phyloP scores from a whole-genome alignment of 53 echinoderm and acorn worm genomes.

The Henricia sp. region DNA sequence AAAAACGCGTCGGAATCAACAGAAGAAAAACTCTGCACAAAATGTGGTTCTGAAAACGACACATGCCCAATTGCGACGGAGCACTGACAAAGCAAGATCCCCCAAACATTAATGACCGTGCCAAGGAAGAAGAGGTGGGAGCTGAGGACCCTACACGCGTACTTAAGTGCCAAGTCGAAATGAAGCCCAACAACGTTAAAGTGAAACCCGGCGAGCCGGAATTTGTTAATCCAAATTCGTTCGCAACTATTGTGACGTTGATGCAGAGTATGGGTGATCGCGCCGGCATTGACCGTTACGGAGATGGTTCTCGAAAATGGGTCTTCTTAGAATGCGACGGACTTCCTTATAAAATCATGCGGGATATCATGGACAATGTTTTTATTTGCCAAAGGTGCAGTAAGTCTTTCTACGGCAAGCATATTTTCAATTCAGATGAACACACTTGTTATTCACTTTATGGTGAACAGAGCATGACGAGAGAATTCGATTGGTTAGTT shows the following conservation, averaged over 20 bases:
- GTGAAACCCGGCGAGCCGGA: slow-evolving; percentile 34
- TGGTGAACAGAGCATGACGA: neutral
- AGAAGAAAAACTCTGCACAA: slow-evolving; percentile 7
- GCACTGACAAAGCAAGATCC: neutral
- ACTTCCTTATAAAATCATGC: slow-evolving; percentile 47
- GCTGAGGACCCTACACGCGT: neutral
- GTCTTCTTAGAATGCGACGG: slow-evolving; percentile 51
- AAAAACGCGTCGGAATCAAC: neutral
- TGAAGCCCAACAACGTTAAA: neutral
- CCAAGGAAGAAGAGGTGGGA: slow-evolving; percentile 1
- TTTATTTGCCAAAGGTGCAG: slow-evolving; percentile 45
- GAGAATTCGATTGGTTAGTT: slow-evolving; percentile 66
- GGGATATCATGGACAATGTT: slow-evolving; percentile 32
- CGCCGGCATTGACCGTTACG: slow-evolving; percentile 1
- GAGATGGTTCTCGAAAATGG: slow-evolving; percentile 11
- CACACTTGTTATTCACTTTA: neutral
- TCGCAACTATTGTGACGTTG: neutral
- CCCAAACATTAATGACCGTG: slow-evolving; percentile 9
- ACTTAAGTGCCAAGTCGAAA: neutral
- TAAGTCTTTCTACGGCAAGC: neutral
- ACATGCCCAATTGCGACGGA: neutral
- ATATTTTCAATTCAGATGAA: slow-evolving; percentile 12
- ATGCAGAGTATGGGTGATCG: slow-evolving; percentile 16
- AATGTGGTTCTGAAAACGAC: slow-evolving; percentile 30
- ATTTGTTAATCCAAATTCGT: slow-evolving; percentile 44